A percentile compares a stretch with the other conserved stretches of the same genome.
These are phyloP conservation scores for Drosophila prosaltans DNA, from an alignment of 1,140 invertebrate species.

Conservation along the genomic window DNA sequence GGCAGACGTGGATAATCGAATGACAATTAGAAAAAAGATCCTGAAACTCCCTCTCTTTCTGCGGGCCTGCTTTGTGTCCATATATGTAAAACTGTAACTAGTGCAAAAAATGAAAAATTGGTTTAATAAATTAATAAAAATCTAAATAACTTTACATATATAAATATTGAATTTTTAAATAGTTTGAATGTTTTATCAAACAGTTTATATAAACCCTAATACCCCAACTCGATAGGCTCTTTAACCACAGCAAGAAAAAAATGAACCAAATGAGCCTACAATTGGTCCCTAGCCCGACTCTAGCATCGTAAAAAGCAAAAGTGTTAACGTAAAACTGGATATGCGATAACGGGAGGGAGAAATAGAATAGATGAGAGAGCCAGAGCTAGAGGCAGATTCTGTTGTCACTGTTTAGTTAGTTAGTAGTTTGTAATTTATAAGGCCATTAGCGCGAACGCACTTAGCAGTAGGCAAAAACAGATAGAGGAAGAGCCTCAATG, in stretches of 20 bases:
- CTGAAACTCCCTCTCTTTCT: no score
- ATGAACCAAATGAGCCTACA: constrained; percentile 5
- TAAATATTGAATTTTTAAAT: no score
- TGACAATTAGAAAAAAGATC: no score
- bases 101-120: no score
- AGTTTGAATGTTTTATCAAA: no score
- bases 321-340: background rate
- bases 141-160: no score
- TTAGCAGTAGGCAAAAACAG: background rate
- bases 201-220: background rate
- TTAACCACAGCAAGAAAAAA: background rate
- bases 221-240: background rate
- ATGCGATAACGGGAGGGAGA: background rate
- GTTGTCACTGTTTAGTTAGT: constrained; percentile 67
- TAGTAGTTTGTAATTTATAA: constrained; percentile 74
- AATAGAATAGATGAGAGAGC: constrained; percentile 6
- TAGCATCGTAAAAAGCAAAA: constrained; percentile 19
- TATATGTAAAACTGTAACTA: no score
- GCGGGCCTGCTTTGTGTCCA: no score
- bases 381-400: background rate
- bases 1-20: no score
- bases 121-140: no score
- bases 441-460: constrained; percentile 60
- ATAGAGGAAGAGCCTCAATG: background rate
- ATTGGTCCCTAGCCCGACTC: background rate